Base-by-base conservation (phyloP, 2,888 invertebrate genomes). In the Encarsia formosa region DNA sequence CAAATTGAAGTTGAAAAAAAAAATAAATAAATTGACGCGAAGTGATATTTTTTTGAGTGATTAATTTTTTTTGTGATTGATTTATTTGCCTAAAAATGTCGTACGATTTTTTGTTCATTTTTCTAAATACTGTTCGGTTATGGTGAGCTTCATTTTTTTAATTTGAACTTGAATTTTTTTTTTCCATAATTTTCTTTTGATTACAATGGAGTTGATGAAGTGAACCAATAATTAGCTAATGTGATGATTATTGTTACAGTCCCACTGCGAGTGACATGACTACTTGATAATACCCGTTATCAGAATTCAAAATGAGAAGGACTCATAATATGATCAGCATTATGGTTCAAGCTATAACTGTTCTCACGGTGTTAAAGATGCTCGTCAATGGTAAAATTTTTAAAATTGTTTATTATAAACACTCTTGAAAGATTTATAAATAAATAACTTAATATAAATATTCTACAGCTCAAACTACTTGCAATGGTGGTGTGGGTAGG, bases 401-500 rank as follows among this genome's bases (percentile, higher is more conserved):
- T 5, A 4, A 16, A 15, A n/a, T 5, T 34, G 9, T 34, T 34
- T 34, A 34, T 34, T n/a, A 34, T 34, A n/a, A n/a, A n/a, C n/a
- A n/a, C n/a, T n/a, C n/a, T n/a, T n/a, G n/a, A n/a, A n/a, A 26
- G 26, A 26, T 26, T 8, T 26, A 26, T 26, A 8, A 26, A 26
- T 26, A 1, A 26, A 1, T 11, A 11, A 26, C 11, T 26, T 26
- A 26, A 26, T 11, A 26, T 26, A n/a, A n/a, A n/a, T n/a, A n/a
- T n/a, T n/a, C n/a, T n/a, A 42, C 75, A 88, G 89, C 88, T 68
- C 92, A 92, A 83, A 91, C 90, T 59, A 89, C 90, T 54, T 93
- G 93, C 75, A 92, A 92, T 71, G 88, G 91, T 70, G 92, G 92
- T 49, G 82, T 88, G 70, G 93, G 93, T 34, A 81, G 90, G 69